Evolutionary conservation across 1,140 invertebrate species (phyloP).

Genomic region (Calliphora vicina): DNA sequence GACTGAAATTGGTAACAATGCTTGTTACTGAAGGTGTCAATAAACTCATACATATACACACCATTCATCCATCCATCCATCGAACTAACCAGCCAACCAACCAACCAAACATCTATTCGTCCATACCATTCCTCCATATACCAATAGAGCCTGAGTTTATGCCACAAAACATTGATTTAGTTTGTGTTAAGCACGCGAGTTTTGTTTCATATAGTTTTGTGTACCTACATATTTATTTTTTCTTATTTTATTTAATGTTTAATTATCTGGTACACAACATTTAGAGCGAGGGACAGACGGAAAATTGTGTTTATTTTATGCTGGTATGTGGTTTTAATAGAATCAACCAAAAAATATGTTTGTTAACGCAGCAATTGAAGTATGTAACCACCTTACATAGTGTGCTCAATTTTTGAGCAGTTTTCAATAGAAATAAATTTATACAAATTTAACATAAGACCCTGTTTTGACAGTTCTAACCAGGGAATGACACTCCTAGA

Average conservation of each 20-base stretch:
- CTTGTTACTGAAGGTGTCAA: conserved; percentile 22
- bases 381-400: too few species aligned
- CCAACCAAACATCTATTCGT: neutral
- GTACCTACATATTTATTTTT: neutral
- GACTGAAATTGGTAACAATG: conserved; percentile 6
- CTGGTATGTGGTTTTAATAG: neutral
- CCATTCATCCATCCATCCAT: neutral
- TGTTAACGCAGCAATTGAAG: too few species aligned
- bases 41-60: conserved; percentile 27
- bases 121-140: neutral
- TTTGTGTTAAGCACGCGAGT: conserved; percentile 15
- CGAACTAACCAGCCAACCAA: too few species aligned
- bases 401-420: too few species aligned
- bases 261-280: neutral
- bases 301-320: neutral
- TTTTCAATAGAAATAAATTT: too few species aligned
- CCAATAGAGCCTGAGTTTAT: neutral
- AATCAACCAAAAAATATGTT: too few species aligned
- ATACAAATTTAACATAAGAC: too few species aligned
- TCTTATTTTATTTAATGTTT: neutral
- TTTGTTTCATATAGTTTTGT: neutral
- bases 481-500: too few species aligned
- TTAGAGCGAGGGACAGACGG: too few species aligned
- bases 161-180: neutral
- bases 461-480: too few species aligned